phyloP scores from a whole-genome alignment of 30 jellyfish, hydroid and myxozoan species.

The Aurelia sp. region DNA sequence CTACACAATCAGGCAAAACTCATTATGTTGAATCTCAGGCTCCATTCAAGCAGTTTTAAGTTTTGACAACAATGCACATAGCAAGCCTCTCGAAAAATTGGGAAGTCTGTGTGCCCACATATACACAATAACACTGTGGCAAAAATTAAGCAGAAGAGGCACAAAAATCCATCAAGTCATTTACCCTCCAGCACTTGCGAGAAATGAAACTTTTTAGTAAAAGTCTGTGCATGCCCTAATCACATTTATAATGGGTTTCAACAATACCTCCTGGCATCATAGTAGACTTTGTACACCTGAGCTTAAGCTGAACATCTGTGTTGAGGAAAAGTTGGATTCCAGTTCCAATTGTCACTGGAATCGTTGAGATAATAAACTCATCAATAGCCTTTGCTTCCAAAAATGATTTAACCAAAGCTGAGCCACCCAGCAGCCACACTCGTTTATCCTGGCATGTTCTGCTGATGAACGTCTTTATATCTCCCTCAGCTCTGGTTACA shows the following conservation, averaged over 20 bases:
- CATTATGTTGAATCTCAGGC: too few relatives aligned
- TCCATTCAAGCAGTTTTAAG: too few relatives aligned
- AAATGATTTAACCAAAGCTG: conserved; percentile 39
- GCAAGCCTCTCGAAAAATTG: too few relatives aligned
- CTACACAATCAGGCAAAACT: too few relatives aligned
- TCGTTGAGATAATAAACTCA: conserved; percentile 33
- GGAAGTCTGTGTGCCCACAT: too few relatives aligned
- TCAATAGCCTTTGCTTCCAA: conserved; percentile 37
- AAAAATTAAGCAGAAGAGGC: too few relatives aligned
- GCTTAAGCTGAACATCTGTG: conserved; percentile 3
- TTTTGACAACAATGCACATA: too few relatives aligned
- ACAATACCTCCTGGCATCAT: conserved; percentile 15
- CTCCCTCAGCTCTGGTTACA: conserved; percentile 44
- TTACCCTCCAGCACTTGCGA: too few relatives aligned
- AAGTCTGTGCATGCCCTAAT: background rate
- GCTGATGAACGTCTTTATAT: conserved; percentile 25
- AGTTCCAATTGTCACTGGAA: conserved; percentile 53
- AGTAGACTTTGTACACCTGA: conserved; percentile 31
- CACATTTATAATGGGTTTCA: conserved; percentile 21
- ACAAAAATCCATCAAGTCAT: too few relatives aligned
- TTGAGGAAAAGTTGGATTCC: conserved; percentile 54
- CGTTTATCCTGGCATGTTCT: conserved; percentile 27
- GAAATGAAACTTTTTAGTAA: background rate
- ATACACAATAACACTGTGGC: too few relatives aligned
- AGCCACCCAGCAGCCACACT: conserved; percentile 66